Percentiles rank a stretch among this genome's conserved stretches.
Conservation (phyloP, 2,888 invertebrate genomes). For the Ethmia dodecea region DNA sequence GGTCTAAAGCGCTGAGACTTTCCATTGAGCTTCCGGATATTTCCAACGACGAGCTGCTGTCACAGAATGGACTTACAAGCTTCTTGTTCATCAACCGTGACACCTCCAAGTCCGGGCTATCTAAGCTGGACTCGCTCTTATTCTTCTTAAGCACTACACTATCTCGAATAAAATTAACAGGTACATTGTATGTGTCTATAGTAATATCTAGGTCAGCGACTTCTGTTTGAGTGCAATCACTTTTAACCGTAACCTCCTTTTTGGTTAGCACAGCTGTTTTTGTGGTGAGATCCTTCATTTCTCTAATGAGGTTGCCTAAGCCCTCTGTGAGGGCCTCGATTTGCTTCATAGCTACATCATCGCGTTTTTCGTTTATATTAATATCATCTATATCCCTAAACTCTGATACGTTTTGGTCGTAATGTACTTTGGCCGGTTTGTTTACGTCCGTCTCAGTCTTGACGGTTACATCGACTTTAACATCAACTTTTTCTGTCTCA, state of each 20-base stretch:
- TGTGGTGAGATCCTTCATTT: slow-evolving; percentile 51
- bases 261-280: slow-evolving; percentile 25
- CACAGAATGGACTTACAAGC: slow-evolving; percentile 54
- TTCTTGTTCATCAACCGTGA: slow-evolving; percentile 66
- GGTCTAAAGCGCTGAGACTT: slow-evolving; percentile 54
- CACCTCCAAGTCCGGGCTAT: slow-evolving; percentile 72
- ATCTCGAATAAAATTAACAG: slow-evolving; percentile 47
- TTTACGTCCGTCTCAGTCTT: slow-evolving; percentile 32
- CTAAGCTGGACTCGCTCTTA: slow-evolving; percentile 71
- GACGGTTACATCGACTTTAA: slow-evolving; percentile 38
- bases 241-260: slow-evolving; percentile 25
- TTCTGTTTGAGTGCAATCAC: slow-evolving; percentile 35
- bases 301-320: slow-evolving; percentile 57
- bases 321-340: slow-evolving; percentile 60
- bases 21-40: slow-evolving; percentile 72
- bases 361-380: slow-evolving; percentile 25
- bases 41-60: slow-evolving; percentile 66
- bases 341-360: slow-evolving; percentile 45
- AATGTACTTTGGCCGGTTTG: slow-evolving; percentile 35
- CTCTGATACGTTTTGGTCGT: slow-evolving; percentile 29
- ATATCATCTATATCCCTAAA: slow-evolving; percentile 32
- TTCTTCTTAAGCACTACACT: slow-evolving; percentile 68
- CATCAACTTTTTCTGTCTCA: slow-evolving; percentile 35
- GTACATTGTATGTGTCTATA: slow-evolving; percentile 44
- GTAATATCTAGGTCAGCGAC: slow-evolving; percentile 25